A percentile compares a stretch with the other conserved stretches of the same genome.
Conservation (phyloP, 2,113 vertebrate genomes). For the Papio anubis region DNA sequence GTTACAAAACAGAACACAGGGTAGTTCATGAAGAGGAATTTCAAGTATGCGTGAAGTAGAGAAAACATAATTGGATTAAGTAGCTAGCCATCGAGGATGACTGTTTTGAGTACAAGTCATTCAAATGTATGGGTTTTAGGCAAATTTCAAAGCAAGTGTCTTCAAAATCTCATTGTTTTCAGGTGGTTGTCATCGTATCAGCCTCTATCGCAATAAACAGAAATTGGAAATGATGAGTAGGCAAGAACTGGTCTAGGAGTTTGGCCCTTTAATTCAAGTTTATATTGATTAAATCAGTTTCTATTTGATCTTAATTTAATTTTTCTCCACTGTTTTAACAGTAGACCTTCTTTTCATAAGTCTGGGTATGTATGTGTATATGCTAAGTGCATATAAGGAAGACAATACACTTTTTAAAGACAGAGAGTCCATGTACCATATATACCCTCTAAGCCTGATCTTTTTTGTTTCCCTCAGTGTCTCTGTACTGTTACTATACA, state of each 20-base stretch:
- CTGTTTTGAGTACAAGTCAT: neutral
- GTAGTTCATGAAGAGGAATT: neutral
- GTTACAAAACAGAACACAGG: neutral
- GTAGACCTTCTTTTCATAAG: neutral
- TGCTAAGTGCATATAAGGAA: neutral
- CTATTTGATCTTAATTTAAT: neutral
- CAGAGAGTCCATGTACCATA: neutral
- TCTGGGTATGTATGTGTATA: neutral
- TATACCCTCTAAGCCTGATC: neutral
- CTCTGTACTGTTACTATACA: neutral
- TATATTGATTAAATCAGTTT: neutral
- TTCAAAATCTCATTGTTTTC: neutral
- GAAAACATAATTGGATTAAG: neutral
- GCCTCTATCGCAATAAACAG: neutral
- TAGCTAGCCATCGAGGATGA: neutral
- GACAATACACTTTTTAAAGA: neutral
- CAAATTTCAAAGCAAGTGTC: neutral
- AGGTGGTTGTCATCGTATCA: neutral
- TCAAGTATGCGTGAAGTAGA: neutral
- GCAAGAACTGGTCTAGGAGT: neutral
- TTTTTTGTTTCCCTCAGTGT: neutral
- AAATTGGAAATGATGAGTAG: neutral
- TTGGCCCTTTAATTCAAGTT: neutral
- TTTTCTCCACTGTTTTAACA: neutral
- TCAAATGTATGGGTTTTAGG: neutral